Conservation (phyloP, 2,113 vertebrate genomes). For the Silurus asotus region DNA sequence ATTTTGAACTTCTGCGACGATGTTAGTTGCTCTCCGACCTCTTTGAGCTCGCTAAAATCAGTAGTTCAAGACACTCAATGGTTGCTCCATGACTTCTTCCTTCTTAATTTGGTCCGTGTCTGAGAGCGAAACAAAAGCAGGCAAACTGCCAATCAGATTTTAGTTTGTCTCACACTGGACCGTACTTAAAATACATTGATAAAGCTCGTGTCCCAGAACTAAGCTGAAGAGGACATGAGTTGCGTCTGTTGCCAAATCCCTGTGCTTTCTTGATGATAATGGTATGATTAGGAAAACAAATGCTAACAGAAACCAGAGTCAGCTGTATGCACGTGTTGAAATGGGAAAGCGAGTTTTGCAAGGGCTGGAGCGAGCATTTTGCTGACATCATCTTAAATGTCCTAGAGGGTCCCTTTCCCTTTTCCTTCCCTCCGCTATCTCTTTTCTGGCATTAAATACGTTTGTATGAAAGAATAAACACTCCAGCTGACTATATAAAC, state of each 20-base stretch:
- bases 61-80: not conserved
- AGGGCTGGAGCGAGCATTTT: constrained; percentile 24
- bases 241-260: not conserved
- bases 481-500: constrained; percentile 32
- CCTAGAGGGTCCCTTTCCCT: constrained; percentile 16
- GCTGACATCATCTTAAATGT: constrained; percentile 40
- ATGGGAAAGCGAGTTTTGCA: not conserved
- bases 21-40: not conserved
- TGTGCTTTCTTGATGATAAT: constrained; percentile 25
- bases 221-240: not conserved
- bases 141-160: constrained; percentile 20
- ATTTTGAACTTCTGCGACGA: not conserved
- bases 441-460: constrained; percentile 18
- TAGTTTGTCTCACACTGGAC: not conserved
- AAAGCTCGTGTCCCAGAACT: constrained; percentile 6
- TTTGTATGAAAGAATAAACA: constrained; percentile 39
- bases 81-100: constrained; percentile 19
- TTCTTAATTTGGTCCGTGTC: constrained; percentile 26
- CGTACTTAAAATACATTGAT: not conserved
- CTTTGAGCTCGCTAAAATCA: not conserved
- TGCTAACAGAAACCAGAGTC: constrained; percentile 46
- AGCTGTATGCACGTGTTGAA: constrained; percentile 23
- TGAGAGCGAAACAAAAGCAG: constrained; percentile 8
- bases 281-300: constrained; percentile 35
- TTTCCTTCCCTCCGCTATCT: not conserved